phyloP scores from a whole-genome alignment of 2,113 vertebrate species.

The Hyaena hyaena region DNA sequence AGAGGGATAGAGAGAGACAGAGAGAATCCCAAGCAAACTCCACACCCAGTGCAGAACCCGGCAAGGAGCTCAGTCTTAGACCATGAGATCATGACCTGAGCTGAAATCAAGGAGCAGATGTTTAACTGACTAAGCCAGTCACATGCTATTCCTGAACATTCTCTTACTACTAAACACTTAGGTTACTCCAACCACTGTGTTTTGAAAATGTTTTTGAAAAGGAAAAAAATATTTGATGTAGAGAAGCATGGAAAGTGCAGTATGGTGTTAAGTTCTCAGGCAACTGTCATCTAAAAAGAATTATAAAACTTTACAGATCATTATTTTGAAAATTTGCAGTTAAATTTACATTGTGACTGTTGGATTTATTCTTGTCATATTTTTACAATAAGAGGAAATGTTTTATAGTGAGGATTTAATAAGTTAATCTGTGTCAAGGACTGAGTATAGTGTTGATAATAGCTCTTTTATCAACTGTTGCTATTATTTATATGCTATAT shows the following conservation, averaged over 20 bases:
- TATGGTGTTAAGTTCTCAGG: neutral
- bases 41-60: too few relatives aligned
- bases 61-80: too few relatives aligned
- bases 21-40: too few relatives aligned
- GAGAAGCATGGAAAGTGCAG: neutral
- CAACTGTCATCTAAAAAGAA: conserved; percentile 7
- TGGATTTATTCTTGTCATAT: neutral
- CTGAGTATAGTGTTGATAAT: neutral
- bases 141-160: neutral
- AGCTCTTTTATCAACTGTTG: neutral
- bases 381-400: neutral
- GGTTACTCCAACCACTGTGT: neutral
- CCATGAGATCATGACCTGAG: too few relatives aligned
- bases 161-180: neutral
- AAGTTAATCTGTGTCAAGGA: neutral
- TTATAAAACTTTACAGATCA: neutral
- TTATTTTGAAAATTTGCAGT: conserved; percentile 31
- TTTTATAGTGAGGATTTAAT: neutral
- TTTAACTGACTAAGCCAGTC: neutral
- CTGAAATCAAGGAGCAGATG: too few relatives aligned
- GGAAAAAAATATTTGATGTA: neutral
- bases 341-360: neutral
- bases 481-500: neutral
- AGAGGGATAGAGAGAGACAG: too few relatives aligned
- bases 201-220: conserved; percentile 47